Base-by-base conservation (phyloP, 2,797 vertebrate species). In the Ispidina picta region DNA sequence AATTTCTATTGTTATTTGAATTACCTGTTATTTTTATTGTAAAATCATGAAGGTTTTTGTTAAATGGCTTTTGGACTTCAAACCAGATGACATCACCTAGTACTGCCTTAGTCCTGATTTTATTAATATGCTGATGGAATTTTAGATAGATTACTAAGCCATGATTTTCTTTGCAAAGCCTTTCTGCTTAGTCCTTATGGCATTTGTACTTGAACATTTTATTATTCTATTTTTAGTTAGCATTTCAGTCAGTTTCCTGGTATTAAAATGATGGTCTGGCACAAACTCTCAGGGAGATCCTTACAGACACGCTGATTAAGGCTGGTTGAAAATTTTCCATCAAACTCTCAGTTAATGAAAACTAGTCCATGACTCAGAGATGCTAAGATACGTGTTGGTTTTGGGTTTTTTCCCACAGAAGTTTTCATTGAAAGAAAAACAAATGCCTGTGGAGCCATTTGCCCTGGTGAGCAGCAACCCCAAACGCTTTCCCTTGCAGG, bases 201-300 rank as follows among this genome's bases (percentile, higher is more conserved):
- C 65, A 71, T 83, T 85, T 81, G 31, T 76, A 51, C 52, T 86
- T 69, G 84, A 85, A 49, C 72, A 90, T 87, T 93, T 83, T 85
- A 92, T 94, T 88, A 71, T 90, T 94, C 86, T 93, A 87, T 92
- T 96, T 94, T 94, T 89, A 94, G 82, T 59, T 55, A 80, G 39
- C 78, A 78, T 94, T 93, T 93, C 83, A 94, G 65, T 86, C 81
- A 58, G 72, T 87, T 92, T 90, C 75, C 82, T 94, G 65, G 58
- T 90, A 95, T 93, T 94, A 92, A 80, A 90, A 85, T 90, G 62
- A 80, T 60, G 70, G 69, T 74, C 86, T 93, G 90, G 79, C 75
- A 93, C 37, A 89, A 87, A 65, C 66, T 74, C 90, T 87, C 3
- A 1, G 81, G 86, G 88, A 92, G 86, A 87, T 91, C 78, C 92